phyloP scores from a whole-genome alignment of 2,797 vertebrate species.

The Etheostoma perlongum region DNA sequence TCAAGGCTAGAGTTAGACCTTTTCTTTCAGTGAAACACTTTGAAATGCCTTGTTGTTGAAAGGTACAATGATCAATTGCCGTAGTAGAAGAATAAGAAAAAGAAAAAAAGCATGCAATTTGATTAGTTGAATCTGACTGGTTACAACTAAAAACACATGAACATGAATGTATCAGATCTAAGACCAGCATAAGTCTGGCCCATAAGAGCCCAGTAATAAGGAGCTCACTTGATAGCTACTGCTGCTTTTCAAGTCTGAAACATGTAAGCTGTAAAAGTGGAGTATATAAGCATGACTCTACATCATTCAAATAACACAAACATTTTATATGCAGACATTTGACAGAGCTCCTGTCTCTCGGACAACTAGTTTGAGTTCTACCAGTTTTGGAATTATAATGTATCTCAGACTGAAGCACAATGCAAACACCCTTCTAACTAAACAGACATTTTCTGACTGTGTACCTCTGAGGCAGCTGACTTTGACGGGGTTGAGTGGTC shows the following conservation, averaged over 20 bases:
- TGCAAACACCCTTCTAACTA: not conserved
- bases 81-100: no score
- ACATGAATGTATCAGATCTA: not conserved
- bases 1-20: not conserved
- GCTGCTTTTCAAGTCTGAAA: slow-evolving; percentile 6
- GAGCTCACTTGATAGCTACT: not conserved
- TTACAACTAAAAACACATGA: not conserved
- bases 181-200: not conserved
- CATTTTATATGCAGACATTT: slow-evolving; percentile 2
- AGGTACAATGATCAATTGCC: no score
- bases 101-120: no score
- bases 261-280: not conserved
- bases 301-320: slow-evolving; percentile 14
- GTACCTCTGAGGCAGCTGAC: slow-evolving; percentile 99
- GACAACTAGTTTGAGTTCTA: no score
- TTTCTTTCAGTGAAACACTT: not conserved
- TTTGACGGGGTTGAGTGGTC: slow-evolving; percentile 98
- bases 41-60: no score
- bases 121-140: no score
- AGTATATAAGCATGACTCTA: not conserved
- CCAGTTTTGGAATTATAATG: not conserved
- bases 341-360: not conserved
- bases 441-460: no score
- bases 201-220: slow-evolving; percentile 2
- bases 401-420: not conserved